These are phyloP conservation scores for Antitype chi DNA, from an alignment of 2,888 invertebrate species.

Conservation along the genomic window DNA sequence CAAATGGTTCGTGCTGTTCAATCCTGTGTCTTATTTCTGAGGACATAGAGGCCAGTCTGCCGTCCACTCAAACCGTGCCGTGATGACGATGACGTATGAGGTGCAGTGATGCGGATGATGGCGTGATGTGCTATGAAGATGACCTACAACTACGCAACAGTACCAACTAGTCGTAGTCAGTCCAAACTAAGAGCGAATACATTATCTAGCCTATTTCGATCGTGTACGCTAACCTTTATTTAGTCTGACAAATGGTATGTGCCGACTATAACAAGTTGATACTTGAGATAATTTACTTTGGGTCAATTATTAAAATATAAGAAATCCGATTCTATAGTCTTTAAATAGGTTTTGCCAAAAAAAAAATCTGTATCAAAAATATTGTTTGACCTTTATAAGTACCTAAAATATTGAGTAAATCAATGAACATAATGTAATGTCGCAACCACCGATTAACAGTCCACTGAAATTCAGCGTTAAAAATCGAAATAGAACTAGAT, in stretches of 20 bases:
- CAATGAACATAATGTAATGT: background rate
- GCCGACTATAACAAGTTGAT: constrained; percentile 9
- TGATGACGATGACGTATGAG: constrained; percentile 84
- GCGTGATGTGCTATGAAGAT: constrained; percentile 75
- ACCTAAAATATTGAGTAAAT: background rate
- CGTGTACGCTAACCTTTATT: constrained; percentile 19
- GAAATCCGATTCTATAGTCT: no score
- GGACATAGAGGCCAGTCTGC: constrained; percentile 78
- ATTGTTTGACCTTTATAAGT: no score
- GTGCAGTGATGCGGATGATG: constrained; percentile 89
- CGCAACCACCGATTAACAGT: constrained; percentile 7
- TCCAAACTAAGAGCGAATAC: constrained; percentile 72
- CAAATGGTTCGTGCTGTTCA: constrained; percentile 26
- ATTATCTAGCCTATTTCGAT: constrained; percentile 50
- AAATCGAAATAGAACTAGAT: constrained; percentile 21
- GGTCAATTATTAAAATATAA: background rate
- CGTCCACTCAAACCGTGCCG: constrained; percentile 87
- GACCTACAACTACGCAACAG: constrained; percentile 83
- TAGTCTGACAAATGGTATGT: constrained; percentile 12
- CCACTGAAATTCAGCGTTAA: constrained; percentile 9
- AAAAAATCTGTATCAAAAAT: background rate
- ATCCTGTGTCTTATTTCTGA: constrained; percentile 25
- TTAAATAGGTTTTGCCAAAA: background rate
- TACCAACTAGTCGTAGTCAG: constrained; percentile 80
- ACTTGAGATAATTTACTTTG: background rate